These are phyloP conservation scores for Porites divaricata DNA, from an alignment of 92 coral and sea anemone genomes.

Conservation along the genomic window DNA sequence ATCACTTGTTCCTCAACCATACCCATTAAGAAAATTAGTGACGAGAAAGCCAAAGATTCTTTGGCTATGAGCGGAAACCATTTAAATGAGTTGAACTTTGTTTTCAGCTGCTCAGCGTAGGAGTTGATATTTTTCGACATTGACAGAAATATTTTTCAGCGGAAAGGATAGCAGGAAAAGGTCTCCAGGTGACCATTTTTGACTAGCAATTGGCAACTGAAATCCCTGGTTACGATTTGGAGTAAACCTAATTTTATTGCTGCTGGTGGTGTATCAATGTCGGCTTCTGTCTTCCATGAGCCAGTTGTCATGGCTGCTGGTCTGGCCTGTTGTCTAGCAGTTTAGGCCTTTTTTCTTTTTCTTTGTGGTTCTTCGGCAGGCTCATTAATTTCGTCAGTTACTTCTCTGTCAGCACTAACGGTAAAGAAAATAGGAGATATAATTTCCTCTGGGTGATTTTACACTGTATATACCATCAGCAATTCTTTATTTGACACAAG, in stretches of 20 bases:
- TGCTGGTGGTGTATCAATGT: slow-evolving; percentile 32
- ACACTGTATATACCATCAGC: not conserved
- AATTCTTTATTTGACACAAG: too few species aligned
- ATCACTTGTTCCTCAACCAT: slow-evolving; percentile 54
- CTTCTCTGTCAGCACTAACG: slow-evolving; percentile 2
- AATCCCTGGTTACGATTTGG: slow-evolving; percentile 47
- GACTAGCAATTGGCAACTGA: slow-evolving; percentile 45
- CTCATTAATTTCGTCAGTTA: not conserved
- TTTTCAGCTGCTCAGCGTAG: slow-evolving; percentile 28
- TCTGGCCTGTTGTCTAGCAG: slow-evolving; percentile 5
- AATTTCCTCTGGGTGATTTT: not conserved
- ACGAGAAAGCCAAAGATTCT: slow-evolving; percentile 47
- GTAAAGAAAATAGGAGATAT: not conserved
- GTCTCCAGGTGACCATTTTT: slow-evolving; percentile 54
- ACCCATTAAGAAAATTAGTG: slow-evolving; percentile 45
- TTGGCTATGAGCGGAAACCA: slow-evolving; percentile 47
- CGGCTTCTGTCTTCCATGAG: slow-evolving; percentile 23
- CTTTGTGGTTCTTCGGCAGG: not conserved
- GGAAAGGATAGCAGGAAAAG: slow-evolving; percentile 44
- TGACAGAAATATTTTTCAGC: slow-evolving; percentile 20
- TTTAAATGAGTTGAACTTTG: slow-evolving; percentile 30
- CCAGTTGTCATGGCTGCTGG: not conserved
- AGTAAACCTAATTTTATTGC: slow-evolving; percentile 32
- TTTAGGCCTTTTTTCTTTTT: not conserved
- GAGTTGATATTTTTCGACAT: slow-evolving; percentile 43